A percentile compares a stretch with the other conserved stretches of the same genome.
Evolutionary conservation across 2,797 vertebrate species (phyloP).

Genomic region (Acomys russatus): DNA sequence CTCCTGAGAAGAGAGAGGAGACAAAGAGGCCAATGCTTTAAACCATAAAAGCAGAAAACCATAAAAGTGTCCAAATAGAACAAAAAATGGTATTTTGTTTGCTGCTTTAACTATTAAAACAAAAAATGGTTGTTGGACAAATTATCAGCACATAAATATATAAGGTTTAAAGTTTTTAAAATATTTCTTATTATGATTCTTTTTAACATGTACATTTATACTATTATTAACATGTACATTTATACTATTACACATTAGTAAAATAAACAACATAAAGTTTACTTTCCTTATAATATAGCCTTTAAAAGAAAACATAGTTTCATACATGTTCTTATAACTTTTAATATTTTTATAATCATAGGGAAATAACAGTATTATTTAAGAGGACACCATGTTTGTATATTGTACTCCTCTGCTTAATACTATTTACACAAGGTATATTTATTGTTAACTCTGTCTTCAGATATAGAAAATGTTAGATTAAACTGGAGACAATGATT

Average conservation of each 20-base stretch:
- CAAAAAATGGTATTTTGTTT: background rate
- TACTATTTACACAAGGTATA: background rate
- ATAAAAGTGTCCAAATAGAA: background rate
- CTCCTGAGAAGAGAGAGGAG: slow-evolving; percentile 76
- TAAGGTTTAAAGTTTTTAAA: background rate
- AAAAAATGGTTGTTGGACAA: slow-evolving; percentile 20
- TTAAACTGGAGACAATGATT: background rate
- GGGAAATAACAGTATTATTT: background rate
- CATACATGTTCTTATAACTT: background rate
- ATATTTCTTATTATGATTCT: too few species aligned
- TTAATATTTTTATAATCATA: background rate
- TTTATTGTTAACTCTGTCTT: slow-evolving; percentile 34
- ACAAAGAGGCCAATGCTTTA: background rate
- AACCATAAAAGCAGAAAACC: background rate
- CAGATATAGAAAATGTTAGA: slow-evolving; percentile 46
- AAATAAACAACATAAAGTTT: background rate
- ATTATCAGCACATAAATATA: background rate
- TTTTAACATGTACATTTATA: too few species aligned
- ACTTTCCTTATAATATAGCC: slow-evolving; percentile 46
- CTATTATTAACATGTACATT: too few species aligned
- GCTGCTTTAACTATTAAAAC: slow-evolving; percentile 32
- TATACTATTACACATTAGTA: too few species aligned
- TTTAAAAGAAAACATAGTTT: slow-evolving; percentile 41
- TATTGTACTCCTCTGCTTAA: background rate
- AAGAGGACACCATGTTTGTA: slow-evolving; percentile 6